These are phyloP conservation scores for Clistopyga incitator DNA, from an alignment of 2,888 invertebrate genomes.

Conservation along the genomic window DNA sequence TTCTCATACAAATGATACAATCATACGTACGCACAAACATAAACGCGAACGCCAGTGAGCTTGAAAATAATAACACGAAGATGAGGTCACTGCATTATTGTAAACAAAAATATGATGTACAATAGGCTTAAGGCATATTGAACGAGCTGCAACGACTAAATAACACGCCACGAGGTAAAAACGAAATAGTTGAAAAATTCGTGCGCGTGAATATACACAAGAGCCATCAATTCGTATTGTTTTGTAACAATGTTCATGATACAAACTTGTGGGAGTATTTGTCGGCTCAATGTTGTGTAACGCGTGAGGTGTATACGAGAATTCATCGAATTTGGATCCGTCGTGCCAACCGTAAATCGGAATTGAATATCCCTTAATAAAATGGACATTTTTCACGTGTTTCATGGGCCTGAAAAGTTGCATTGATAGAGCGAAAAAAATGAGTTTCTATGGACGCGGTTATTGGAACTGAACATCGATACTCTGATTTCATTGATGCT, in stretches of 20 bases:
- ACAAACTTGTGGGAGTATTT: not conserved
- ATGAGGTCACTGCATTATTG: not conserved
- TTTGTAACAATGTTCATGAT: slow-evolving; percentile 9
- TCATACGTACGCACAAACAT: slow-evolving; percentile 20
- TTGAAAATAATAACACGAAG: slow-evolving; percentile 7
- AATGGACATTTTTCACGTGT: slow-evolving; percentile 19
- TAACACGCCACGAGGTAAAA: not conserved
- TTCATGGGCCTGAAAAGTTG: slow-evolving; percentile 5
- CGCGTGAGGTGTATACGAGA: slow-evolving; percentile 37
- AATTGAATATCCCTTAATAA: slow-evolving; percentile 15
- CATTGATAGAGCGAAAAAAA: not conserved
- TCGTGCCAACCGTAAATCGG: slow-evolving; percentile 22
- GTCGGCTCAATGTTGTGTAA: slow-evolving; percentile 15
- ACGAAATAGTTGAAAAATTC: slow-evolving; percentile 8
- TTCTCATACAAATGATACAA: slow-evolving; percentile 11
- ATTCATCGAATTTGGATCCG: slow-evolving; percentile 44
- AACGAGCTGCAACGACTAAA: not conserved
- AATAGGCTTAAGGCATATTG: not conserved
- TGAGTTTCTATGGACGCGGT: slow-evolving; percentile 11
- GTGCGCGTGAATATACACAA: slow-evolving; percentile 4
- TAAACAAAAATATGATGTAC: not conserved
- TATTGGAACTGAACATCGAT: not conserved
- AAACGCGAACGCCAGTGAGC: slow-evolving; percentile 4
- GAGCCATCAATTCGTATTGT: slow-evolving; percentile 5
- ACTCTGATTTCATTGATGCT: slow-evolving; percentile 21